Conservation (phyloP, 2,797 vertebrate genomes). For the Myripristis jacobus region DNA sequence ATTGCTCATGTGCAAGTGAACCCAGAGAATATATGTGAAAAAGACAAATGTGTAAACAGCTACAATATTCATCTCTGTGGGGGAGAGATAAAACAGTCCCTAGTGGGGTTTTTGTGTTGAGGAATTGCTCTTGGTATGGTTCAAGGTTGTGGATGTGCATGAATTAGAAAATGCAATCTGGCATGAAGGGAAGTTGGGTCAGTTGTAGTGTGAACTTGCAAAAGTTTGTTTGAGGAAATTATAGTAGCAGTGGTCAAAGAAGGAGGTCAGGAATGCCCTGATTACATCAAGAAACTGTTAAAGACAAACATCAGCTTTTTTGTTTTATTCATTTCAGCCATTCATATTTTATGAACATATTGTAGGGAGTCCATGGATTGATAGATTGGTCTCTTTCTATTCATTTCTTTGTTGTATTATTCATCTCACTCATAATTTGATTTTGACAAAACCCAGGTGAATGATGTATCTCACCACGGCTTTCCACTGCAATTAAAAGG, state of each 20-base stretch:
- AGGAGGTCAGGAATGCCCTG: not conserved
- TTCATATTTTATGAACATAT: too few species aligned
- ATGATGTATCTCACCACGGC: too few species aligned
- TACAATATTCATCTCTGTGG: constrained; percentile 53
- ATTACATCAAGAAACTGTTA: too few species aligned
- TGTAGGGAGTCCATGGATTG: too few species aligned
- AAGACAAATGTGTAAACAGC: constrained; percentile 44
- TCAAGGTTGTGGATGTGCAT: constrained; percentile 43
- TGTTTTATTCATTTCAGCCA: too few species aligned
- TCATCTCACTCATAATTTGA: too few species aligned
- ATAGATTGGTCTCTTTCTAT: too few species aligned
- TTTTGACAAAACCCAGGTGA: too few species aligned
- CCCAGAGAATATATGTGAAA: constrained; percentile 46
- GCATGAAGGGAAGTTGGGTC: constrained; percentile 37
- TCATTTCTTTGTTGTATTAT: too few species aligned
- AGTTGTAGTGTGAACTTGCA: constrained; percentile 30
- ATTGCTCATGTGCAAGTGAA: constrained; percentile 32
- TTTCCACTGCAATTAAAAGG: too few species aligned
- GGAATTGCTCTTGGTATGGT: constrained; percentile 32
- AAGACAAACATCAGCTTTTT: too few species aligned
- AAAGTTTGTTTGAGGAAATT: constrained; percentile 20
- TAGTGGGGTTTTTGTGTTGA: constrained; percentile 11
- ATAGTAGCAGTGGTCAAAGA: not conserved
- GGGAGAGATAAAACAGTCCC: constrained; percentile 52
- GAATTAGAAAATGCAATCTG: constrained; percentile 43